Base-by-base conservation (phyloP, 1,140 invertebrate species). In the Reticulitermes speratus region DNA sequence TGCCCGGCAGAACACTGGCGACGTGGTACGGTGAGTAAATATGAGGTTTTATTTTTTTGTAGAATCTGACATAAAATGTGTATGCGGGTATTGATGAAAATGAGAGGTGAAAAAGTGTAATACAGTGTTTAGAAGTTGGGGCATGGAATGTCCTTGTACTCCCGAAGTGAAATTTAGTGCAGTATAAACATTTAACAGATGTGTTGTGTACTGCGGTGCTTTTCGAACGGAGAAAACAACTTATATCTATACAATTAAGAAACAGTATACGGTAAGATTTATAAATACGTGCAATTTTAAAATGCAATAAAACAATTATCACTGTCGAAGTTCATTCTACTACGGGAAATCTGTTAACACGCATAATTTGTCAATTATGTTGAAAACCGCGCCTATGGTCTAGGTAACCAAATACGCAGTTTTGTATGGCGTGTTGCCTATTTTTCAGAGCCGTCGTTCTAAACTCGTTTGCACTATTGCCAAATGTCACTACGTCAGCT, bases 1-100 rank as follows among this genome's bases (percentile, higher is more conserved):
- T 84, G 83, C 83, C 83, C 83, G 83, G 83, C 83, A 84, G 83
- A 84, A 84, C 83, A 84, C 83, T 84, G 83, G 83, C 83, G 83
- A 84, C 83, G 83, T 84, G 83, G 83, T 84, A 84, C 83, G 83
- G 83, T 84, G 48, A 44, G 83, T 84, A 84, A 45, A 45, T 52
- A 12, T 44, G 9, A 44, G 44, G 23, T 84, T 25, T 11, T 84
- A 30, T 30, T 84, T 84, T 83, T 84, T 45, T 21, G 3, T 45
- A 84, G n/a, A 75, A n/a, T 30, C 0, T n/a, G n/a, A 59, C 2
- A 23, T 59, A 59, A 75, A 30, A 6, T 75, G 25, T 75, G n/a
- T 75, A 30, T 75, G 6, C 25, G 0, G 52, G 8, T 75, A 75
- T 75, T 75, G n/a, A 75, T 16, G 65, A 55, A 55, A 21, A 19